Evolutionary conservation across 2,113 vertebrate species (phyloP).

Genomic region (Calyptommatus sinebrachiatus): DNA sequence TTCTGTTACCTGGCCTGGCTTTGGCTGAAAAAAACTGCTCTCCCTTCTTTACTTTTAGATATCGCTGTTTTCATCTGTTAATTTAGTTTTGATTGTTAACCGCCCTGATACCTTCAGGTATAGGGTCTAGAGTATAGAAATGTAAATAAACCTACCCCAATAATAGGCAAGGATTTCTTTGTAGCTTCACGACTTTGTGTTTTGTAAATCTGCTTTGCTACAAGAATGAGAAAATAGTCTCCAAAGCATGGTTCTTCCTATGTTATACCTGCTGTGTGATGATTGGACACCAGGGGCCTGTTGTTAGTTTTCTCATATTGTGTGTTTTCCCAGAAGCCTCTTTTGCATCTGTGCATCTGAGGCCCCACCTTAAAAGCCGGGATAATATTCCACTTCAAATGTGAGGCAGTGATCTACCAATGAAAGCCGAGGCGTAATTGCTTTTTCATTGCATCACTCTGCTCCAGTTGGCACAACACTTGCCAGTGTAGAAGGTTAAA

Average conservation of each 20-base stretch:
- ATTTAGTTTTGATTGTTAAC: not conserved
- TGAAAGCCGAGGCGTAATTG: fast-evolving
- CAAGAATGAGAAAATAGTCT: not conserved
- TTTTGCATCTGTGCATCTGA: not conserved
- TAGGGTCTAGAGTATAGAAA: too few relatives aligned
- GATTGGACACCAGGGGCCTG: too few relatives aligned
- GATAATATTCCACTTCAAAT: not conserved
- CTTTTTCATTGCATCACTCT: not conserved
- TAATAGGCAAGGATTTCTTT: not conserved
- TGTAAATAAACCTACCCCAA: not conserved
- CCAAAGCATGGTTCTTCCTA: not conserved
- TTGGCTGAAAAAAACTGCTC: not conserved
- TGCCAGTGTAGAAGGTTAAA: not conserved
- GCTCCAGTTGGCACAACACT: not conserved
- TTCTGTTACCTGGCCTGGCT: too few relatives aligned
- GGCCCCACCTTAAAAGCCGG: not conserved
- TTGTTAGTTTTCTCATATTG: not conserved
- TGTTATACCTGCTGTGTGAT: not conserved
- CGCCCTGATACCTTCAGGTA: too few relatives aligned
- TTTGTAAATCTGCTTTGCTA: not conserved
- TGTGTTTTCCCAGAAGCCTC: not conserved
- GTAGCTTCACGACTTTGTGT: not conserved
- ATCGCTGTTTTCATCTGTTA: not conserved
- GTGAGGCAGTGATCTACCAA: not conserved
- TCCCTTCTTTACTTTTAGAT: too few relatives aligned